A percentile compares a stretch with the other conserved stretches of the same genome.
phyloP scores from a whole-genome alignment of 2,113 vertebrate genomes.

The Alectura lathami region DNA sequence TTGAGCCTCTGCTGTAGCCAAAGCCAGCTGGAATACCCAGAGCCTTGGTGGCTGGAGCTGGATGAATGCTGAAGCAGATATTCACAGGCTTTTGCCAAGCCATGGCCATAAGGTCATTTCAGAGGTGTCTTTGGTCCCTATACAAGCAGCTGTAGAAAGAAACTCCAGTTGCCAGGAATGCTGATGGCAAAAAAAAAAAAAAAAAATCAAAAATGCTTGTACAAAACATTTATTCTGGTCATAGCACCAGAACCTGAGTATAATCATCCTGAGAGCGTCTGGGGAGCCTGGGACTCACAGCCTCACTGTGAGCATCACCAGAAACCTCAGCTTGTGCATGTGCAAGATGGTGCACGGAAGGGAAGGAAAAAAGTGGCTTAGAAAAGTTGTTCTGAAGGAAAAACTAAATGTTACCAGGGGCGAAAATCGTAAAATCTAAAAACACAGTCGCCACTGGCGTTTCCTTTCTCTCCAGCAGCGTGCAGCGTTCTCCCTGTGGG shows the following conservation, averaged over 20 bases:
- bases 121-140: not conserved
- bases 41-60: not conserved
- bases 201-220: not conserved
- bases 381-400: not conserved
- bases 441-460: not conserved
- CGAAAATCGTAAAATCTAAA: not conserved
- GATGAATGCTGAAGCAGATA: not conserved
- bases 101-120: not conserved
- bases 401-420: not conserved
- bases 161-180: not conserved
- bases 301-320: accelerated
- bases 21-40: not conserved
- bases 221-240: not conserved
- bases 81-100: no score
- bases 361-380: not conserved
- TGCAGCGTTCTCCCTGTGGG: not conserved
- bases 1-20: not conserved
- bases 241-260: not conserved
- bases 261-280: not conserved
- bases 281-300: not conserved
- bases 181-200: not conserved
- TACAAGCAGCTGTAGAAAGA: not conserved
- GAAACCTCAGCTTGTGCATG: not conserved
- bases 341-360: not conserved
- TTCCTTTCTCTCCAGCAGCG: not conserved